Percentiles rank a stretch among this genome's conserved stretches.
These are phyloP conservation scores for Carduelis carduelis DNA, from an alignment of 2,797 vertebrate genomes.

Conservation along the genomic window DNA sequence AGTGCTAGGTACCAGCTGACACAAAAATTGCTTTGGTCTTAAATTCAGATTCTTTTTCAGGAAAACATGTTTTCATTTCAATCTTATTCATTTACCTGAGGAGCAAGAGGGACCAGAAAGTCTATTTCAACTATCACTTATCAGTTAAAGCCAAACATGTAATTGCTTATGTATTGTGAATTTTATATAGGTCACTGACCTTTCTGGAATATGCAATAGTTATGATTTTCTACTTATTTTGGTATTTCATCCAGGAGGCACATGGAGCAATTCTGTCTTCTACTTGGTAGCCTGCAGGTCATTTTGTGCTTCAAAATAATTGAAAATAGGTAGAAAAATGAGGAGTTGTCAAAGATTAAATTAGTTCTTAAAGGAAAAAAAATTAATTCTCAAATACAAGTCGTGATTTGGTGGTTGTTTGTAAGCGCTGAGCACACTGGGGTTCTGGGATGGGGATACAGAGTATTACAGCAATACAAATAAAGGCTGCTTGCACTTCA, in stretches of 20 bases:
- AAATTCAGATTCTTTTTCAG: neutral
- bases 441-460: neutral
- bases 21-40: neutral
- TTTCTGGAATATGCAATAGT: neutral
- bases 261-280: neutral
- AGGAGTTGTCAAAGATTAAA: neutral
- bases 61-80: neutral
- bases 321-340: neutral
- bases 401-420: neutral
- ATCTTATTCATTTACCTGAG: neutral
- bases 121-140: neutral
- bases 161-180: neutral
- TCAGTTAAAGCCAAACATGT: neutral
- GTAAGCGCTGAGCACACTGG: neutral
- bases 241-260: neutral
- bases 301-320: slow-evolving; percentile 1
- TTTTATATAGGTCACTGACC: neutral
- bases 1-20: neutral
- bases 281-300: neutral
- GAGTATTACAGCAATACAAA: slow-evolving; percentile 13
- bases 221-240: neutral
- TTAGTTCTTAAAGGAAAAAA: neutral
- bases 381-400: neutral
- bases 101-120: neutral
- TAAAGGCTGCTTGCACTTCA: neutral